Evolutionary conservation across 1,140 invertebrate genomes (phyloP), one percentile per base, ranked within the genome.

Genomic region (Parasteatoda tepidariorum): DNA sequence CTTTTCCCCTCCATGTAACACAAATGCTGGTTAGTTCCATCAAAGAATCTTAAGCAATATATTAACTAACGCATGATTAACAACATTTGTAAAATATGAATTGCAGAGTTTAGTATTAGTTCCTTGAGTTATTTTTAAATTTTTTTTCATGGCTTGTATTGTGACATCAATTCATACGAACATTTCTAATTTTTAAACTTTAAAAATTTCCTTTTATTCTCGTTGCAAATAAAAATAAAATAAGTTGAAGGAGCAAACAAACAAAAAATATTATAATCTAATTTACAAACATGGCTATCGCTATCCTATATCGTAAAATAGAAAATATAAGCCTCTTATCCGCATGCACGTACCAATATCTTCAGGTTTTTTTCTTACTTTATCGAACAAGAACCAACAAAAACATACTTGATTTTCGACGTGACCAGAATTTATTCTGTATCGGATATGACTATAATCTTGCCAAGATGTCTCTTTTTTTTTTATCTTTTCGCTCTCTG

Each of bases 371-470:
- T 64, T 64, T 28, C 73, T 38, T 59, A 48, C 54, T 31, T 41
- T 24, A 64, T 76, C 59, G 73, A 48, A 71, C 48, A 30, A 38
- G 22, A 26, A 9, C 18, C 18, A 31, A 18, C 30, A 54, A 34
- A n/a, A 54, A 68, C 48, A 57, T 33, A 68, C 76, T 68, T 79
- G 76, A 79, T 79, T 79, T 68, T 28, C 62, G 64, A 79, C 76
- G 76, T 79, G 76, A 41, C 33, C 76, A 68, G 76, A 68, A 68
- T 79, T 79, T 79, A 79, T 79, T 79, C 57, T 67, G n/a, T 22
- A 24, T 6, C 11, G 59, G 73, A 62, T 76, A 76, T 76, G 59
- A 48, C 59, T 48, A 59, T 76, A 76, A 76, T 76, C 73, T 76
- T 34, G 73, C 33, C 73, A 76, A 76, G 64, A 76, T 76, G 73